These are phyloP conservation scores for Deilephila elpenor DNA, from an alignment of 2,888 invertebrate species.

Conservation along the genomic window DNA sequence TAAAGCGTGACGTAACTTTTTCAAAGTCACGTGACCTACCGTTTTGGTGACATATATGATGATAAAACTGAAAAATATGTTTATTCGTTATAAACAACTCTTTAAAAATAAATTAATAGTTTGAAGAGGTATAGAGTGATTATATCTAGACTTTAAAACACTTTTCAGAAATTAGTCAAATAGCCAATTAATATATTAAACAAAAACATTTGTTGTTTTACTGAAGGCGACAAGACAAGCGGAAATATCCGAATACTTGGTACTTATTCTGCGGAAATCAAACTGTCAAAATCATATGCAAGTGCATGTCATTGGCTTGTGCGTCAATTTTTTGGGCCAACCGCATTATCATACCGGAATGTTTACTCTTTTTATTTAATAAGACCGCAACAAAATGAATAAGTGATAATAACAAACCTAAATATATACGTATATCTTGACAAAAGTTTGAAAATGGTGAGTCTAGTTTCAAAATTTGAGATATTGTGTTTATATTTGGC, in stretches of 20 bases:
- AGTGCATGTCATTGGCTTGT: constrained; percentile 33
- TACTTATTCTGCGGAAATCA: neutral
- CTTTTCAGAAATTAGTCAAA: too few species aligned
- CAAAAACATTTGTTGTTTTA: too few species aligned
- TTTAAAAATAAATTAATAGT: too few species aligned
- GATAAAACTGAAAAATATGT: too few species aligned
- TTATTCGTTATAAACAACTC: too few species aligned
- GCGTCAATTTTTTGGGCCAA: constrained; percentile 33
- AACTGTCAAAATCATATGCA: constrained; percentile 35
- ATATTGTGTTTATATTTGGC: constrained; percentile 32
- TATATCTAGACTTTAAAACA: too few species aligned
- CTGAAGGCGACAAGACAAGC: neutral
- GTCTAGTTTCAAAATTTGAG: neutral
- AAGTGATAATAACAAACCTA: neutral
- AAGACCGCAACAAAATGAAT: constrained; percentile 40
- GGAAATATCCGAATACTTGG: neutral
- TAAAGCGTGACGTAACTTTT: too few species aligned
- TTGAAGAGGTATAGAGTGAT: too few species aligned
- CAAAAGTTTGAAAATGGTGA: constrained; percentile 19
- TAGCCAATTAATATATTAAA: too few species aligned
- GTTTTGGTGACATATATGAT: too few species aligned
- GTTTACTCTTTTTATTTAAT: constrained; percentile 41
- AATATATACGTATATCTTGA: constrained; percentile 32
- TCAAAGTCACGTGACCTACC: too few species aligned
- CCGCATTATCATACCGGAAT: constrained; percentile 32